Conservation (phyloP, 2,113 vertebrate genomes). For the Hyla sarda region DNA sequence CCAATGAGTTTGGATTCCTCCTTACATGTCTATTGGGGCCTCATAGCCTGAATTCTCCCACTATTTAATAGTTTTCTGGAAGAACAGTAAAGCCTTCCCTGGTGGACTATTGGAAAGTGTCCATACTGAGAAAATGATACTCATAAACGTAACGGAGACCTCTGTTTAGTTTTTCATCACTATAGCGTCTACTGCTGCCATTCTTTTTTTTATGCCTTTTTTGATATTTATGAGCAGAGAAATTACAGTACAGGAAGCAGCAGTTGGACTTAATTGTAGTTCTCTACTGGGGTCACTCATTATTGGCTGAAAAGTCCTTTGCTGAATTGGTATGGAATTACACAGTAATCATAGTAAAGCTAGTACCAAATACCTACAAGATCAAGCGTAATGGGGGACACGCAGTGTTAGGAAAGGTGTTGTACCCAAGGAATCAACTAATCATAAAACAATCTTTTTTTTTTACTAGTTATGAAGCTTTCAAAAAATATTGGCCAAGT, state of each 20-base stretch:
- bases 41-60: constrained; percentile 2
- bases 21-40: not conserved
- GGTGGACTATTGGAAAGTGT: constrained; percentile 26
- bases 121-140: constrained; percentile 44
- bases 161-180: not conserved
- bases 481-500: no score
- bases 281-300: not conserved
- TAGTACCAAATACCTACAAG: not conserved
- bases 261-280: not conserved
- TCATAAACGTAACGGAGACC: constrained; percentile 12
- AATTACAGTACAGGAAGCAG: not conserved
- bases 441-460: no score
- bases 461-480: no score
- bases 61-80: constrained; percentile 24
- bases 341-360: not conserved
- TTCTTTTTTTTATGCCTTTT: constrained; percentile 3
- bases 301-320: not conserved
- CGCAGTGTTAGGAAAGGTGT: no score
- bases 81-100: constrained; percentile 35
- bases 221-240: constrained; percentile 23
- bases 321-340: not conserved
- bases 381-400: not conserved
- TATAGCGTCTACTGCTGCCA: not conserved
- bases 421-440: not conserved
- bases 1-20: constrained; percentile 1